These are phyloP conservation scores for Euphonia xanthogaster DNA, from an alignment of 2,797 vertebrate genomes.

Conservation along the genomic window DNA sequence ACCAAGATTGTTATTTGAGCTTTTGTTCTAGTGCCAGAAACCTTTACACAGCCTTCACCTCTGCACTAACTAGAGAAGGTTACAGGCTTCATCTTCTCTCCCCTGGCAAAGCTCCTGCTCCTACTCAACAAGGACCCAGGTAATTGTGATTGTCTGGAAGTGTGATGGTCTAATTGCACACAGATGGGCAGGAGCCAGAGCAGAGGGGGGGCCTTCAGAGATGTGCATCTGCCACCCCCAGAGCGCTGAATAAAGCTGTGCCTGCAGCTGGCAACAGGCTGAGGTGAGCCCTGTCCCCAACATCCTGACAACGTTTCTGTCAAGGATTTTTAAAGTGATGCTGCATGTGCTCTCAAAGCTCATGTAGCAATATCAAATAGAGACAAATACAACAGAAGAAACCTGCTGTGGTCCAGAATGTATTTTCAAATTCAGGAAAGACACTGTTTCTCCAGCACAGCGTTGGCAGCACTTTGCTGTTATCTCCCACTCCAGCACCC, in stretches of 20 bases:
- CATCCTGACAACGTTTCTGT: neutral
- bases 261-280: neutral
- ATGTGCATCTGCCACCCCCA: neutral
- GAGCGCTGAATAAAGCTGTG: neutral
- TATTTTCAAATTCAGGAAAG: neutral
- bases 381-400: neutral
- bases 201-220: neutral
- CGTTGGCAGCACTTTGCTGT: fast-evolving
- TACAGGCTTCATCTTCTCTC: neutral
- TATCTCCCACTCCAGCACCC: neutral
- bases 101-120: neutral
- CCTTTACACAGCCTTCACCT: neutral
- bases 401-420: neutral
- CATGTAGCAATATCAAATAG: neutral
- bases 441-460: neutral
- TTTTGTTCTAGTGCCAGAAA: neutral
- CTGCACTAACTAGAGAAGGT: neutral
- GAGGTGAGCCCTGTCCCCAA: neutral
- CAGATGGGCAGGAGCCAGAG: neutral
- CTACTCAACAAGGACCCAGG: neutral
- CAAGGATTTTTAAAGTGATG: neutral
- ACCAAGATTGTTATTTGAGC: neutral
- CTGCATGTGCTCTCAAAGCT: neutral
- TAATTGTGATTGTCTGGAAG: conserved; percentile 9
- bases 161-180: neutral